Evolutionary conservation across 2,797 vertebrate species (phyloP), one percentile per base, ranked within the genome.

Genomic region (Chloroceryle inda): DNA sequence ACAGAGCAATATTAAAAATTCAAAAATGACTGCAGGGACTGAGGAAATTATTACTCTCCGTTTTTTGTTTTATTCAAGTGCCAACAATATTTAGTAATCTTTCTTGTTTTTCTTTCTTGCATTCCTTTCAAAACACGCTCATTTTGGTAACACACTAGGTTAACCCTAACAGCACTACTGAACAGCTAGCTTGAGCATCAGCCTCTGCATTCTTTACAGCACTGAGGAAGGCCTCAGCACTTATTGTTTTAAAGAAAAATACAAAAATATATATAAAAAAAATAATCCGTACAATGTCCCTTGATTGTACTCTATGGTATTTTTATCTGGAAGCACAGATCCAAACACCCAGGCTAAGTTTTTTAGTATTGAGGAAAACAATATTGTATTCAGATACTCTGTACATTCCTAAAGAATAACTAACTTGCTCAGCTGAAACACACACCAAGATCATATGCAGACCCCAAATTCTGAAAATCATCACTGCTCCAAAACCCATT

Each of bases 1-100:
- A 96, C 37, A 94, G 52, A 96, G 91, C 44, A 84, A 85, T 95
- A 97, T 96, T 89, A 92, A 97, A 97, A 92, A 95, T 77, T 94
- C 92, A 96, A 82, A 89, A 94, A 92, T 95, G 88, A 97, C 93
- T 96, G 88, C 80, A 85, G 82, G 92, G 95, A 94, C 59, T 69
- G 69, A 66, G 47, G 37, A 95, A 97, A 95, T 96, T 96, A 96
- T 94, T 95, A 95, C 71, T 77, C 55, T 78, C 12, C 68, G 50
- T 0, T 89, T 93, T 93, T 85, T 94, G 86, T 86, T 96, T 94
- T 96, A 92, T 93, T 96, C 76, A 87, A 96, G 77, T 81, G 91
- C 82, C 94, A 91, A 59, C 42, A 96, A 94, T 92, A 93, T 92
- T 97, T 95, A 95, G 72, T 90, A 93, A 85, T 94, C 76, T 88